These are phyloP conservation scores for Megalops atlanticus DNA, from an alignment of 2,113 vertebrate species.

Conservation along the genomic window DNA sequence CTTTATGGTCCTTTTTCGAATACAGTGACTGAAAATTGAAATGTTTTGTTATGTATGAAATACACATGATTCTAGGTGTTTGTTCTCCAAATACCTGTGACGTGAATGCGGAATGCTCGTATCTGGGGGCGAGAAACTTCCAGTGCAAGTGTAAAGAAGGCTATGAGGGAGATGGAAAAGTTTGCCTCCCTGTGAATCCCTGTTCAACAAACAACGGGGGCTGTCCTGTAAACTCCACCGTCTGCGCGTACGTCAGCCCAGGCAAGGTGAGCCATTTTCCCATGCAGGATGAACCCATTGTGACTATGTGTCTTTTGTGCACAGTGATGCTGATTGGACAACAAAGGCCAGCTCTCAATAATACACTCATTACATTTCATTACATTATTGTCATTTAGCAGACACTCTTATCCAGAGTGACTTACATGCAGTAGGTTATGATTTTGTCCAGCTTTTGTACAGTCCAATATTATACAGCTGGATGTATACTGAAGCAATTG, in stretches of 20 bases:
- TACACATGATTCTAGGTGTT: conserved; percentile 43
- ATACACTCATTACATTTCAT: no score
- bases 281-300: neutral
- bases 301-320: no score
- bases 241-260: conserved; percentile 74
- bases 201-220: conserved; percentile 80
- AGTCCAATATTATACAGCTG: no score
- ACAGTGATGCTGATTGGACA: no score
- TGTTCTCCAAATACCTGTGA: conserved; percentile 78
- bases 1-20: no score
- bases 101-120: conserved; percentile 72
- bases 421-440: no score
- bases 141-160: conserved; percentile 78
- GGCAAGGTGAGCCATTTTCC: conserved; percentile 74
- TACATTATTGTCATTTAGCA: no score
- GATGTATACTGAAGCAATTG: no score
- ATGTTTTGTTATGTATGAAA: neutral
- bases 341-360: no score
- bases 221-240: conserved; percentile 80
- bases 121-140: conserved; percentile 57
- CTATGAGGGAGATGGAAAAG: conserved; percentile 79
- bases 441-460: no score
- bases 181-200: conserved; percentile 82
- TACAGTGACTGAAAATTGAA: no score
- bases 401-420: no score